phyloP scores from a whole-genome alignment of 1,140 invertebrate species.

The Drosophila jambulina region DNA sequence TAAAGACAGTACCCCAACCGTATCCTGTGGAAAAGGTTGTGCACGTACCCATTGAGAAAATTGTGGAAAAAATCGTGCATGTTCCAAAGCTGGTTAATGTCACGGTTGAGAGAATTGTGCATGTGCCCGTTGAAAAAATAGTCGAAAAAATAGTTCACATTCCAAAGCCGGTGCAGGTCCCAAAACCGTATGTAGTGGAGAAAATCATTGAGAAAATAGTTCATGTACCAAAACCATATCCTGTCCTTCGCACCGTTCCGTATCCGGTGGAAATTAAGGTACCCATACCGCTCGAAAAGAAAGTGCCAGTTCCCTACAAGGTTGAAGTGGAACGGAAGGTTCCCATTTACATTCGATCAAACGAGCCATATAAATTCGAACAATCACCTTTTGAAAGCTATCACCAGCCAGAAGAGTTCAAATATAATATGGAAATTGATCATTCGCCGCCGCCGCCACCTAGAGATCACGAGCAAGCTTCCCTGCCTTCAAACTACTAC shows the following conservation, averaged over 20 bases:
- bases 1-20: slow-evolving; percentile 86
- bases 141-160: slow-evolving; percentile 83
- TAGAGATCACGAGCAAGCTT: slow-evolving; percentile 18
- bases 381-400: slow-evolving; percentile 32
- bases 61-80: slow-evolving; percentile 76
- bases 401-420: slow-evolving; percentile 22
- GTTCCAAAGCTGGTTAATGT: slow-evolving; percentile 67
- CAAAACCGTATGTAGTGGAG: slow-evolving; percentile 61
- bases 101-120: slow-evolving; percentile 87
- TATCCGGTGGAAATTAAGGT: slow-evolving; percentile 86
- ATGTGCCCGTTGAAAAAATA: slow-evolving; percentile 87
- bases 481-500: slow-evolving; percentile 18
- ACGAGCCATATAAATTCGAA: slow-evolving; percentile 66
- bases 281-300: slow-evolving; percentile 86
- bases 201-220: slow-evolving; percentile 68
- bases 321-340: slow-evolving; percentile 87
- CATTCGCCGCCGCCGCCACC: slow-evolving; percentile 3
- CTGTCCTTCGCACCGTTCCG: slow-evolving; percentile 86
- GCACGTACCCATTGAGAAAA: slow-evolving; percentile 82
- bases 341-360: slow-evolving; percentile 74
- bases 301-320: slow-evolving; percentile 86
- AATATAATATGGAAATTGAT: slow-evolving; percentile 28
- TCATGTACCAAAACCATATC: slow-evolving; percentile 86
- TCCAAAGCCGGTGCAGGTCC: slow-evolving; percentile 73
- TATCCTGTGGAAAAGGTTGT: slow-evolving; percentile 86